Percentiles rank a stretch among this genome's conserved stretches.
Conservation (phyloP, 2,113 vertebrate genomes). For the Leucoraja erinaceus region DNA sequence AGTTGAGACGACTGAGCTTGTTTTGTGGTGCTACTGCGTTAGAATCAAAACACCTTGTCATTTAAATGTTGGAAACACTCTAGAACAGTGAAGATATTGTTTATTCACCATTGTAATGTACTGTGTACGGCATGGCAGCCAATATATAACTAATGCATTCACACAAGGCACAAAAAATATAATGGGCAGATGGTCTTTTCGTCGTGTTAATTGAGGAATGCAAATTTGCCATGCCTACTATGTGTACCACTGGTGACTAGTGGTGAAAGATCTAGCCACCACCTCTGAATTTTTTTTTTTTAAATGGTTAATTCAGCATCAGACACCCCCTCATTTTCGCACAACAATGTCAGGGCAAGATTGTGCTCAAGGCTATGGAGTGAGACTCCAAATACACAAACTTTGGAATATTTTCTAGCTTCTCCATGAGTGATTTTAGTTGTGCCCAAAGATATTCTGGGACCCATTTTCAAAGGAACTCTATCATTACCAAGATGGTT, state of each 20-base stretch:
- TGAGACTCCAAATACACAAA: too few relatives aligned
- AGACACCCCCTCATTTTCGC: neutral
- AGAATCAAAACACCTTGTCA: too few relatives aligned
- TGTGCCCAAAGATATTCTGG: too few relatives aligned
- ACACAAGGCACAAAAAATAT: too few relatives aligned
- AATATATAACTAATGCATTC: too few relatives aligned
- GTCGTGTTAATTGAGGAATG: neutral
- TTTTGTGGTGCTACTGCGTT: neutral
- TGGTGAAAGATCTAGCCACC: too few relatives aligned
- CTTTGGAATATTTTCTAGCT: neutral
- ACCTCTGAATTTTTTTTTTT: too few relatives aligned
- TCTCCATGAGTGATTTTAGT: neutral
- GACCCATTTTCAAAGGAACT: neutral
- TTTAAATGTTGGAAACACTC: too few relatives aligned
- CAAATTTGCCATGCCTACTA: neutral
- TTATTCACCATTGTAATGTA: neutral
- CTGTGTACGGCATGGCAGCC: neutral
- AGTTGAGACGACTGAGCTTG: neutral
- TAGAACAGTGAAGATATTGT: neutral
- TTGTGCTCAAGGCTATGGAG: neutral
- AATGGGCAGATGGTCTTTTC: neutral
- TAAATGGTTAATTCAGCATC: too few relatives aligned
- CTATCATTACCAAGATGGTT: neutral
- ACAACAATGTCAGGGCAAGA: neutral
- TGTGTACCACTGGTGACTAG: too few relatives aligned